Conservation (phyloP, 2,888 invertebrate species). For the Oscheius sp. region DNA sequence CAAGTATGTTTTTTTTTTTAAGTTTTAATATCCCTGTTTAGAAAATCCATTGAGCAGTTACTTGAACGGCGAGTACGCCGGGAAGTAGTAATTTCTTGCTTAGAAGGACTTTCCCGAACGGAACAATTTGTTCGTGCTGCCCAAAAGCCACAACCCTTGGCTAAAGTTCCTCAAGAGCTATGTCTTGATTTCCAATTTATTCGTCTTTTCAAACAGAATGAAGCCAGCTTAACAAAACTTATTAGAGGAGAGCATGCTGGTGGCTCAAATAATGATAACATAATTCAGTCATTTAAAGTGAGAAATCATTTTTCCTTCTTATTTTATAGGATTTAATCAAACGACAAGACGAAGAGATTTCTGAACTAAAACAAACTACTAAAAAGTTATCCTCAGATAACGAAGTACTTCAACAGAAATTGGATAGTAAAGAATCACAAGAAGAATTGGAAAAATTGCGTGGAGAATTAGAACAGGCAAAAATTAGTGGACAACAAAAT, state of each 20-base stretch:
- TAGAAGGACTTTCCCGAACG: slow-evolving; percentile 83
- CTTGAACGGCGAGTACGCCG: slow-evolving; percentile 88
- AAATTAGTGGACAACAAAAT: slow-evolving; percentile 6
- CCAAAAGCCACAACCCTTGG: slow-evolving; percentile 89
- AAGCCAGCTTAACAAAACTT: slow-evolving; percentile 51
- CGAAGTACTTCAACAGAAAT: slow-evolving; percentile 37
- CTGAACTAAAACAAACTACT: slow-evolving; percentile 59
- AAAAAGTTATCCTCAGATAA: slow-evolving; percentile 48
- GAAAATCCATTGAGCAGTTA: slow-evolving; percentile 71
- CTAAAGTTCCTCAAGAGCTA: slow-evolving; percentile 81
- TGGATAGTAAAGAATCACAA: not conserved
- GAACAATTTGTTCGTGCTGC: slow-evolving; percentile 89
- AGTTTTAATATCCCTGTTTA: slow-evolving; percentile 64
- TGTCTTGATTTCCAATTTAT: slow-evolving; percentile 95
- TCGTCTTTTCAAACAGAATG: slow-evolving; percentile 79
- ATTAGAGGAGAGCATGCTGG: slow-evolving; percentile 70
- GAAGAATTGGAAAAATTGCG: slow-evolving; percentile 29
- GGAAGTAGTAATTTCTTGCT: slow-evolving; percentile 85
- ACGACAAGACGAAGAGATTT: slow-evolving; percentile 78
- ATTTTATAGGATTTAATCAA: slow-evolving; percentile 78
- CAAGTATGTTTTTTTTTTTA: slow-evolving; percentile 10
- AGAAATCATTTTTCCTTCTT: not conserved
- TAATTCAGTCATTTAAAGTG: slow-evolving; percentile 72
- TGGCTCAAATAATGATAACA: slow-evolving; percentile 71
- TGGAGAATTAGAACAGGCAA: slow-evolving; percentile 14